phyloP scores from a whole-genome alignment of 1,140 invertebrate genomes.

The Apis laboriosa region DNA sequence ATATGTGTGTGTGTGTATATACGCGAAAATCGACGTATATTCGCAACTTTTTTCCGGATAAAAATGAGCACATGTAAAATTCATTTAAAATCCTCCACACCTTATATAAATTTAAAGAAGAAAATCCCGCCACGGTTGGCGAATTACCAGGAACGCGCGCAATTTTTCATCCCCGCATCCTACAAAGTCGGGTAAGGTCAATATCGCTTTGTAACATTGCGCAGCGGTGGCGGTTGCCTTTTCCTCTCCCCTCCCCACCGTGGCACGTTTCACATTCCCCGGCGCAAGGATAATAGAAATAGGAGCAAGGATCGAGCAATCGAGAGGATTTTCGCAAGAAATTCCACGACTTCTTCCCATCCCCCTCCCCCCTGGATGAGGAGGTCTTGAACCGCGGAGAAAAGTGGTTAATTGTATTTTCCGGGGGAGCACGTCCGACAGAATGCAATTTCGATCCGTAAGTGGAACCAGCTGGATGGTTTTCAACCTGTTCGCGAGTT shows the following conservation, averaged over 20 bases:
- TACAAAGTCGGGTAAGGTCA: neutral
- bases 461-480: neutral
- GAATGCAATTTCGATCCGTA: slow-evolving; percentile 63
- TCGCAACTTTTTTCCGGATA: too few relatives aligned
- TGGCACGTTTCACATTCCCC: neutral
- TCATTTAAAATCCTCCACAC: slow-evolving; percentile 2
- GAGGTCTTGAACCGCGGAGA: slow-evolving; percentile 28
- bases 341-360: slow-evolving; percentile 15
- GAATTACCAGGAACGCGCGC: slow-evolving; percentile 4
- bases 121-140: neutral
- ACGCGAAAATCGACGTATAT: neutral
- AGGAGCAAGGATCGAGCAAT: slow-evolving; percentile 5
- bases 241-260: too few relatives aligned
- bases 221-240: neutral
- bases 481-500: neutral
- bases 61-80: slow-evolving; percentile 26
- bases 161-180: neutral
- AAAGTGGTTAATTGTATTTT: slow-evolving; percentile 63
- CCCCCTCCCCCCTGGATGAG: too few relatives aligned
- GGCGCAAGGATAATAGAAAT: neutral
- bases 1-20: too few relatives aligned
- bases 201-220: neutral
- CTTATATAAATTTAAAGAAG: slow-evolving; percentile 34
- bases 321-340: slow-evolving; percentile 28
- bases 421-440: slow-evolving; percentile 48